These are phyloP conservation scores for Centropyge bicolor DNA, from an alignment of 2,797 vertebrate species.

Conservation along the genomic window DNA sequence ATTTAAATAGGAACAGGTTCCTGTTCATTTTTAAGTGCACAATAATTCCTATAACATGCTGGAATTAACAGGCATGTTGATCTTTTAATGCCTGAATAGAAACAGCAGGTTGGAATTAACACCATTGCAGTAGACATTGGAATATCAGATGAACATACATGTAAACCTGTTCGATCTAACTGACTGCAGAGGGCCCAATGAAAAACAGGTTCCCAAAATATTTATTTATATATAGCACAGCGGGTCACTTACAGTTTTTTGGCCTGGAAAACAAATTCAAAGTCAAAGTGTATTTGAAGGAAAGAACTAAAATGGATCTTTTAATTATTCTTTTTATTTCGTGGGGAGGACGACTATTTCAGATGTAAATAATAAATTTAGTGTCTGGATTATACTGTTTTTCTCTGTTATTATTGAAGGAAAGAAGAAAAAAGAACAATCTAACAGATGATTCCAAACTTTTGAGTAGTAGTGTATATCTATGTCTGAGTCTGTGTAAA, in stretches of 20 bases:
- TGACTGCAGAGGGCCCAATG: no score
- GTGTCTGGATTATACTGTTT: not conserved
- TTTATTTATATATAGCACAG: no score
- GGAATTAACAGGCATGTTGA: no score
- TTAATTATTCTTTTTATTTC: not conserved
- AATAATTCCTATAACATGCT: no score
- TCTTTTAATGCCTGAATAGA: no score
- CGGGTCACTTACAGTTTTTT: not conserved
- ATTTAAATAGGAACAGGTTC: no score
- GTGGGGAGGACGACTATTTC: not conserved
- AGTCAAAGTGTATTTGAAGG: not conserved
- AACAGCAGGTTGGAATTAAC: no score
- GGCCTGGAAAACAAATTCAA: not conserved
- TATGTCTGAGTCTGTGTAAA: slow-evolving; percentile 25
- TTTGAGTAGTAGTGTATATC: not conserved
- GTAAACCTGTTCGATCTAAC: no score
- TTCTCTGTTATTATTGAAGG: not conserved
- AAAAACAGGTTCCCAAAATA: not conserved
- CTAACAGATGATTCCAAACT: not conserved
- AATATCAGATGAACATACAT: no score
- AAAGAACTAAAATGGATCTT: not conserved
- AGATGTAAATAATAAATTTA: not conserved
- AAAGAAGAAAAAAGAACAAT: no score
- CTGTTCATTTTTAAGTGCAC: not conserved
- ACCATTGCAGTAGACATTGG: no score